A percentile compares a stretch with the other conserved stretches of the same genome.
Conservation (phyloP, 2,888 invertebrate species). For the Sesia apiformis region DNA sequence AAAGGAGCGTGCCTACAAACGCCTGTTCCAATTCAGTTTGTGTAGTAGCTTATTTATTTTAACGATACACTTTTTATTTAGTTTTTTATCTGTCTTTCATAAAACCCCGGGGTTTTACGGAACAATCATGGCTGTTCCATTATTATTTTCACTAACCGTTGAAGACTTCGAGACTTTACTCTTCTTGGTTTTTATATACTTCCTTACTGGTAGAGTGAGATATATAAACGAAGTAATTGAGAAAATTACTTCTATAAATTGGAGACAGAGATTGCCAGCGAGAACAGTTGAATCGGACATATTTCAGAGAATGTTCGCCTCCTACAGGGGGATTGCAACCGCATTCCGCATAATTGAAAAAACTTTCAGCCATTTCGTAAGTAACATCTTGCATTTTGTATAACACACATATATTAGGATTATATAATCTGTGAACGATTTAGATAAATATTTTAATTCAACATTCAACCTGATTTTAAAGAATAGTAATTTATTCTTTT, state of each 20-base stretch:
- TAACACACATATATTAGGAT: no score
- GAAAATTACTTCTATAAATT: no score
- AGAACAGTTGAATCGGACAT: neutral
- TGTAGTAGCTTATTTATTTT: neutral
- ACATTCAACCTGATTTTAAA: no score
- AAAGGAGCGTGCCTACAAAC: constrained; percentile 1
- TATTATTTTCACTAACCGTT: neutral
- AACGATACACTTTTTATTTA: neutral
- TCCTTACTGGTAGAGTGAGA: constrained; percentile 1
- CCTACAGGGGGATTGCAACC: neutral
- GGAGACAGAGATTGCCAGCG: neutral
- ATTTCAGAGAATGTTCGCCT: neutral
- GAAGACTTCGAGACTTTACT: constrained; percentile 1
- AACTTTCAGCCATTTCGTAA: constrained; percentile 2
- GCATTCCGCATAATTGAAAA: constrained; percentile 2
- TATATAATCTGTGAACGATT: neutral
- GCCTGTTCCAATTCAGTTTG: neutral
- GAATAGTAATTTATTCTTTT: neutral
- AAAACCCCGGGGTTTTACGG: neutral
- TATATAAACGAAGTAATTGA: constrained; percentile 1
- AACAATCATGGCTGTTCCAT: neutral
- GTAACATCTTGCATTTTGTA: neutral
- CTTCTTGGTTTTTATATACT: neutral
- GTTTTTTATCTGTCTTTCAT: neutral
- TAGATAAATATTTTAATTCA: no score